phyloP scores from a whole-genome alignment of 2,888 invertebrate genomes.

The Mythimna lalbum region DNA sequence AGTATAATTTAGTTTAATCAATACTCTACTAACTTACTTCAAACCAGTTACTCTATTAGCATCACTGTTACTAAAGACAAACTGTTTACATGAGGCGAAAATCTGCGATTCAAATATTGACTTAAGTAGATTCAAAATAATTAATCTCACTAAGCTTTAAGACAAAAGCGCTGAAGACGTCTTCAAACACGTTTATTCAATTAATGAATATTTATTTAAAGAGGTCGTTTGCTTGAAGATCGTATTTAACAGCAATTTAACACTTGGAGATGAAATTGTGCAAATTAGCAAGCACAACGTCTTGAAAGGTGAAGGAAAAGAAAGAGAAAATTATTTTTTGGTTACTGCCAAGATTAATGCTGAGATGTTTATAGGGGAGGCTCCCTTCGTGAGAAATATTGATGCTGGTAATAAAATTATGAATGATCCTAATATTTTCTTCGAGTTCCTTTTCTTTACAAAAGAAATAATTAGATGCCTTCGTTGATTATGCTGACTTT shows the following conservation, averaged over 20 bases:
- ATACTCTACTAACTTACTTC: conserved; percentile 47
- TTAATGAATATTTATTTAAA: conserved; percentile 59
- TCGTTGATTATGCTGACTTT: conserved; percentile 28
- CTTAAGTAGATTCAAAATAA: conserved; percentile 47
- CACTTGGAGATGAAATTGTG: conserved; percentile 33
- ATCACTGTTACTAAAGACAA: conserved; percentile 31
- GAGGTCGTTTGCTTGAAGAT: conserved; percentile 33
- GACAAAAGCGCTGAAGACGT: conserved; percentile 35
- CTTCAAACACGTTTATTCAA: conserved; percentile 45
- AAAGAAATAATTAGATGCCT: conserved; percentile 23
- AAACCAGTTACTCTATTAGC: conserved; percentile 22
- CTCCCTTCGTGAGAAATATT: conserved; percentile 24
- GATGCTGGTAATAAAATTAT: conserved; percentile 50
- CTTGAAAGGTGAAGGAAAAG: conserved; percentile 20
- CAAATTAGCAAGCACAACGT: conserved; percentile 38
- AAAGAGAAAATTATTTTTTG: conserved; percentile 38
- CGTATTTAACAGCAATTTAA: conserved; percentile 41
- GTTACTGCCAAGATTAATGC: conserved; percentile 33
- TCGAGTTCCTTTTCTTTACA: conserved; percentile 10
- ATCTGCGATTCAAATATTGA: conserved; percentile 60
- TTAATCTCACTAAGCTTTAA: conserved; percentile 48
- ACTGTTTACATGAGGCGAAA: conserved; percentile 35
- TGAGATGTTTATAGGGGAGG: conserved; percentile 27
- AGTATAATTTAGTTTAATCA: conserved; percentile 38
- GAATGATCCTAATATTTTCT: conserved; percentile 40